Evolutionary conservation across 2,113 vertebrate species (phyloP).

Genomic region (Catagonus wagneri): DNA sequence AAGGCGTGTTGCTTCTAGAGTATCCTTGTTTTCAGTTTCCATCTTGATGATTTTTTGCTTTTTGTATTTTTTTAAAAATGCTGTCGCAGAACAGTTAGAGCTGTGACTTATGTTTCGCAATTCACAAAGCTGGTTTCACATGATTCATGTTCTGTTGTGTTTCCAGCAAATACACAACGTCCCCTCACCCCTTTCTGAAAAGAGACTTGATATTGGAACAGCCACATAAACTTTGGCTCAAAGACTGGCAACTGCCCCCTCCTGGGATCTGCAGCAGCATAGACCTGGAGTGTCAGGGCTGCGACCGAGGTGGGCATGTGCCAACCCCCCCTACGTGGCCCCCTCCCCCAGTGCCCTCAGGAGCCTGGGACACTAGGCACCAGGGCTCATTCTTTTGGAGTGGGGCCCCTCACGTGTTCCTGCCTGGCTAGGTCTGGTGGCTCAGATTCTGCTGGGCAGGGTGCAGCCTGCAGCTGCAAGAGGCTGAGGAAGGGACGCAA

Average conservation of each 20-base stretch:
- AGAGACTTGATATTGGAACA: neutral
- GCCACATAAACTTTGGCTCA: neutral
- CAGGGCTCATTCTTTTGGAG: neutral
- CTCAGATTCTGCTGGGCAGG: neutral
- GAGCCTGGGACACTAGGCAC: neutral
- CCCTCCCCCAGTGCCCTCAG: neutral
- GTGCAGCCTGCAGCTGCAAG: neutral
- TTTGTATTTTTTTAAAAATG: neutral
- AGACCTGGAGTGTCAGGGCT: neutral
- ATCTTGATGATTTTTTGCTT: neutral
- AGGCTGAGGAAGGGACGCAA: neutral
- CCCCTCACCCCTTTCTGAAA: neutral
- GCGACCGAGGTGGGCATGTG: neutral
- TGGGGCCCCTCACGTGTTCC: neutral
- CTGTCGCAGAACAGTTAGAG: constrained; percentile 7
- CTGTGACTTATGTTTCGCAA: neutral
- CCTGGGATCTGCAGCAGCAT: neutral
- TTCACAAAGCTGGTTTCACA: neutral
- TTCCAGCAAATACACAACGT: neutral
- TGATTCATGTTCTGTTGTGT: neutral
- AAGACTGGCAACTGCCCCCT: neutral
- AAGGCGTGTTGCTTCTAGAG: neutral
- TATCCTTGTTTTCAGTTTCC: neutral
- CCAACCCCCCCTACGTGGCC: neutral
- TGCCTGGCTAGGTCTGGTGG: neutral